phyloP scores from a whole-genome alignment of 2,888 invertebrate genomes.

The Stenodema calcarata region DNA sequence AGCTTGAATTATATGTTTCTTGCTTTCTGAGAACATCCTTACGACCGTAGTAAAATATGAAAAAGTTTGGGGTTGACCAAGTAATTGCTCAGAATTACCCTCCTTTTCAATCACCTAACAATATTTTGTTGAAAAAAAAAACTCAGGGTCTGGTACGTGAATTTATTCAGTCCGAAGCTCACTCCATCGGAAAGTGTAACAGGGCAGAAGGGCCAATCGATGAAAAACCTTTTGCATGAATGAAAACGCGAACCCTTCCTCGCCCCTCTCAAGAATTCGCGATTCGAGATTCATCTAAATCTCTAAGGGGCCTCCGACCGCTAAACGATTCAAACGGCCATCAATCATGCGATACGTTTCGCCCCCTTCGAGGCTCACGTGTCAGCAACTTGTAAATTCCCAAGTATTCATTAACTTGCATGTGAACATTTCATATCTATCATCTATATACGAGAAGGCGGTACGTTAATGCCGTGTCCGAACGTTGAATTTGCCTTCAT shows the following conservation, averaged over 20 bases:
- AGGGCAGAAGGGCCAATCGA: not conserved
- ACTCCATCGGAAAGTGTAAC: not conserved
- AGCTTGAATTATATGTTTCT: too few relatives aligned
- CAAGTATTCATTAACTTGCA: slow-evolving; percentile 40
- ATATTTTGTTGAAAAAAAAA: too few relatives aligned
- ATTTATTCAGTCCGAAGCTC: not conserved
- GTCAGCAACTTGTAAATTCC: slow-evolving; percentile 34
- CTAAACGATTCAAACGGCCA: slow-evolving; percentile 14
- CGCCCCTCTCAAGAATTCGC: not conserved
- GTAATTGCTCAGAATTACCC: too few relatives aligned
- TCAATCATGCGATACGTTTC: slow-evolving; percentile 6
- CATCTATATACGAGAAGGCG: slow-evolving; percentile 19
- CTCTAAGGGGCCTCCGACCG: not conserved
- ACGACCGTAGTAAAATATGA: too few relatives aligned
- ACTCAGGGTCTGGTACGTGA: too few relatives aligned
- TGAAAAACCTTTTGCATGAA: not conserved
- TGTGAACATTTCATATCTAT: slow-evolving; percentile 31
- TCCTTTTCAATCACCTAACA: too few relatives aligned
- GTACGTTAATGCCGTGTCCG: not conserved
- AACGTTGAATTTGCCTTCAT: not conserved
- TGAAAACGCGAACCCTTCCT: not conserved
- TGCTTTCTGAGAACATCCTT: too few relatives aligned
- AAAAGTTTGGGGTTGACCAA: too few relatives aligned
- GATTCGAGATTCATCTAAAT: not conserved
- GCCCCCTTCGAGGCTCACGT: not conserved